A percentile compares a stretch with the other conserved stretches of the same genome.
phyloP scores from a whole-genome alignment of 2,888 invertebrate genomes.

The Sminthurides aquaticus region DNA sequence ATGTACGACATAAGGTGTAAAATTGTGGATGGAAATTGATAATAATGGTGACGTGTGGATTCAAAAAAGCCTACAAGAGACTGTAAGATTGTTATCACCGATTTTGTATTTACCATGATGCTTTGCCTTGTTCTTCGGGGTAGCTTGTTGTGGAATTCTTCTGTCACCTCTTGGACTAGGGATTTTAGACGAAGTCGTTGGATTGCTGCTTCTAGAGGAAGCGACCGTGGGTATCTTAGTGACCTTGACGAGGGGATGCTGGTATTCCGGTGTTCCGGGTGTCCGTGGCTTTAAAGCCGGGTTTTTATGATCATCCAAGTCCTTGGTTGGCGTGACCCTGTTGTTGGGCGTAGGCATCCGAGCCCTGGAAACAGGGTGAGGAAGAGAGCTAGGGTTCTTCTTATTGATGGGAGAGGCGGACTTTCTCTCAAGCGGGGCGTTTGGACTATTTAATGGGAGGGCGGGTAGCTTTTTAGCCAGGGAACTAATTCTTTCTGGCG shows the following conservation, averaged over 20 bases:
- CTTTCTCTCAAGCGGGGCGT: background rate
- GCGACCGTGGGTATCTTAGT: constrained; percentile 37
- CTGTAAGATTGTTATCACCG: constrained; percentile 11
- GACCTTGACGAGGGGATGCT: constrained; percentile 39
- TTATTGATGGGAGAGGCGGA: background rate
- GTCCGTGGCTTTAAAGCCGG: background rate
- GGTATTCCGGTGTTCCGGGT: background rate
- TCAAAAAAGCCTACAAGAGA: constrained; percentile 13
- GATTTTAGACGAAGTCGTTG: constrained; percentile 7
- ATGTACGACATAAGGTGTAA: too few relatives aligned
- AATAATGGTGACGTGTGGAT: too few relatives aligned
- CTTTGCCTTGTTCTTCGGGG: constrained; percentile 23
- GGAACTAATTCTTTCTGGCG: constrained; percentile 32
- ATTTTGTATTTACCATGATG: constrained; percentile 22
- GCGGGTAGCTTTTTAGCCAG: constrained; percentile 9
- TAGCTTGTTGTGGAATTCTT: background rate
- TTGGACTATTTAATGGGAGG: too few relatives aligned
- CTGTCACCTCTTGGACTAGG: constrained; percentile 18
- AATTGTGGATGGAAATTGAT: too few relatives aligned
- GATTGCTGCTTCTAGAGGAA: background rate
- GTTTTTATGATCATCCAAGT: background rate
- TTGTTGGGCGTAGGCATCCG: background rate
- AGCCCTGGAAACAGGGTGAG: background rate
- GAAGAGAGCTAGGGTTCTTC: background rate
- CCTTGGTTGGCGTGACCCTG: background rate